Percentiles rank a stretch among this genome's conserved stretches.
phyloP scores from a whole-genome alignment of 2,888 invertebrate species.

The Galeopsomyia nigrocyanea region DNA sequence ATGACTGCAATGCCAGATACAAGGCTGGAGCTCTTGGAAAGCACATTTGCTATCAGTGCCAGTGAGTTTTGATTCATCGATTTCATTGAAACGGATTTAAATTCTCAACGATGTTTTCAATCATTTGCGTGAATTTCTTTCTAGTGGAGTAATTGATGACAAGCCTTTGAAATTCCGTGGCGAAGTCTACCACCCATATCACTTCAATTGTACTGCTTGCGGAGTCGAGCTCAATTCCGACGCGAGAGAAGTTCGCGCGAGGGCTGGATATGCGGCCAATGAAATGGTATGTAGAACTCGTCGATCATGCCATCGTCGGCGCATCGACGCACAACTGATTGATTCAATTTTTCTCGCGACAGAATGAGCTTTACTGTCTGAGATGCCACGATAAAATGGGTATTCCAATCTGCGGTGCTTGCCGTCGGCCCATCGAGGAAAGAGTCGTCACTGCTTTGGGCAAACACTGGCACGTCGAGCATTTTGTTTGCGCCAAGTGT shows the following conservation, averaged over 20 bases:
- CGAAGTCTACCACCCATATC: conserved; percentile 99
- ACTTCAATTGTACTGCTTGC: conserved; percentile 96
- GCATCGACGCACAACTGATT: not conserved
- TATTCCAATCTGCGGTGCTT: conserved; percentile 99
- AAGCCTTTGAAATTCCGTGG: conserved; percentile 92
- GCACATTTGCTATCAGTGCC: conserved; percentile 98
- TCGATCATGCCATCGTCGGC: conserved; percentile 1
- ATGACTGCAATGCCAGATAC: conserved; percentile 95
- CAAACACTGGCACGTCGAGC: conserved; percentile 99
- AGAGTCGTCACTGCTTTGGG: conserved; percentile 98
- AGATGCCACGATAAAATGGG: conserved; percentile 99
- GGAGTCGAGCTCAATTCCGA: conserved; percentile 94
- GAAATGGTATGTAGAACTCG: conserved; percentile 77
- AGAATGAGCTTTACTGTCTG: conserved; percentile 96
- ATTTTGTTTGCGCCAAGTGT: conserved; percentile 99
- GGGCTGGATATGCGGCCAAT: conserved; percentile 90
- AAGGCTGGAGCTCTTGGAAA: conserved; percentile 96
- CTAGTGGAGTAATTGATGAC: conserved; percentile 91
- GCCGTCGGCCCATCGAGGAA: conserved; percentile 98
- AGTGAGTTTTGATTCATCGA: conserved; percentile 76
- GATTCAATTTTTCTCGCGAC: conserved; percentile 32
- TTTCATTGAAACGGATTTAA: not conserved
- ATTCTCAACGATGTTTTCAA: too few species aligned
- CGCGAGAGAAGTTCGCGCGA: conserved; percentile 94
- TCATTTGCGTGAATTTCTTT: too few species aligned